Percentiles rank a stretch among this genome's conserved stretches.
Conservation (phyloP, 2,797 vertebrate species). For the Pipistrellus pipistrellus region DNA sequence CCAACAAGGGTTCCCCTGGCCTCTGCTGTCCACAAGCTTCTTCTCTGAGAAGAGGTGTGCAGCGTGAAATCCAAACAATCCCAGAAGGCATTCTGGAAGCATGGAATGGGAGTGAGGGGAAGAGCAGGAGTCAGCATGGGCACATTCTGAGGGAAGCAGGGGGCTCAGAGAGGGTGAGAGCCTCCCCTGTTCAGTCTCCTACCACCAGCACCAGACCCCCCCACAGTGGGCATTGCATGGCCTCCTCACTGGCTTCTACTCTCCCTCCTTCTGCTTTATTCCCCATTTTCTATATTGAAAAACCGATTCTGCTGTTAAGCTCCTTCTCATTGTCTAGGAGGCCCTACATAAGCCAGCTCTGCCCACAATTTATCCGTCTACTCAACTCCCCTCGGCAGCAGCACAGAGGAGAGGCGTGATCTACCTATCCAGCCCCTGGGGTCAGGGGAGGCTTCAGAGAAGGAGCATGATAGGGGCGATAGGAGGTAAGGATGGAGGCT, state of each 20-base stretch:
- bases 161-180: not conserved
- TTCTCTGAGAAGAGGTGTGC: slow-evolving; percentile 51
- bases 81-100: slow-evolving; percentile 5
- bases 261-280: not conserved
- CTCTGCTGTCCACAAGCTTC: slow-evolving; percentile 20
- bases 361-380: not conserved
- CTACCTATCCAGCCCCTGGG: not conserved
- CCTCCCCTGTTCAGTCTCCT: not conserved
- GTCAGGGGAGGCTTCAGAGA: slow-evolving; percentile 28
- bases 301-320: slow-evolving; percentile 5
- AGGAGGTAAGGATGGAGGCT: not conserved
- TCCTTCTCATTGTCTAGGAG: slow-evolving; percentile 28
- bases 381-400: not conserved
- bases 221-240: not conserved
- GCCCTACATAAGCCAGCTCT: not conserved
- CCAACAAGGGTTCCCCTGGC: not conserved
- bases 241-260: slow-evolving; percentile 8
- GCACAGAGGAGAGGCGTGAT: not conserved
- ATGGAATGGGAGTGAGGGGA: not conserved
- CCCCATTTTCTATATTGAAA: slow-evolving; percentile 52
- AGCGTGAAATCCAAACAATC: not conserved
- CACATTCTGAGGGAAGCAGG: slow-evolving; percentile 21
- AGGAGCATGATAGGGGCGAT: not conserved
- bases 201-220: not conserved
- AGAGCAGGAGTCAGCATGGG: slow-evolving; percentile 7